Conservation (phyloP, 2,113 vertebrate genomes). For the Panthera uncia region DNA sequence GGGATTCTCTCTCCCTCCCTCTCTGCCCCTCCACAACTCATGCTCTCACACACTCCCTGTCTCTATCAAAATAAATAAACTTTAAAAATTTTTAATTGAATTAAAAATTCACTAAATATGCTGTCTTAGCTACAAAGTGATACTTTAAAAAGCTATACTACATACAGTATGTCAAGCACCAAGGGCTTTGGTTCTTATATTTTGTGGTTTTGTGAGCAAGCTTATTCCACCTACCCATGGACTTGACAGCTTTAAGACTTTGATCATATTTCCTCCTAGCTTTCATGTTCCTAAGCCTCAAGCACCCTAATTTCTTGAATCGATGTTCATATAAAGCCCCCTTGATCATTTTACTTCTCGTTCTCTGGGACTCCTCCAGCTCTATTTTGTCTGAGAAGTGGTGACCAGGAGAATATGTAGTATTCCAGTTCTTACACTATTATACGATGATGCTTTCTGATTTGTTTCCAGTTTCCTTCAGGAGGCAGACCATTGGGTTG, state of each 20-base stretch:
- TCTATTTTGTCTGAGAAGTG: slow-evolving; percentile 1
- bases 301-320: slow-evolving; percentile 13
- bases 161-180: neutral
- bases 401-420: neutral
- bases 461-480: neutral
- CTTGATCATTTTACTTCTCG: slow-evolving; percentile 48
- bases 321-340: neutral
- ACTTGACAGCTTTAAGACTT: slow-evolving; percentile 18
- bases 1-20: no score
- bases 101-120: neutral
- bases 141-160: neutral
- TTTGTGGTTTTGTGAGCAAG: neutral
- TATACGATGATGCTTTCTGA: neutral
- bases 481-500: neutral
- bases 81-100: no score
- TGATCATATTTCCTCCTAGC: neutral
- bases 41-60: no score
- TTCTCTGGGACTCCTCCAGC: slow-evolving; percentile 14
- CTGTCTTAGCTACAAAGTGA: neutral
- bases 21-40: no score
- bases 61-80: no score
- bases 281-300: slow-evolving; percentile 35
- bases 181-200: neutral
- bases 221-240: neutral
- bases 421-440: neutral